Conservation (phyloP, 2,797 vertebrate species). For the Philypnodon macrostomus region DNA sequence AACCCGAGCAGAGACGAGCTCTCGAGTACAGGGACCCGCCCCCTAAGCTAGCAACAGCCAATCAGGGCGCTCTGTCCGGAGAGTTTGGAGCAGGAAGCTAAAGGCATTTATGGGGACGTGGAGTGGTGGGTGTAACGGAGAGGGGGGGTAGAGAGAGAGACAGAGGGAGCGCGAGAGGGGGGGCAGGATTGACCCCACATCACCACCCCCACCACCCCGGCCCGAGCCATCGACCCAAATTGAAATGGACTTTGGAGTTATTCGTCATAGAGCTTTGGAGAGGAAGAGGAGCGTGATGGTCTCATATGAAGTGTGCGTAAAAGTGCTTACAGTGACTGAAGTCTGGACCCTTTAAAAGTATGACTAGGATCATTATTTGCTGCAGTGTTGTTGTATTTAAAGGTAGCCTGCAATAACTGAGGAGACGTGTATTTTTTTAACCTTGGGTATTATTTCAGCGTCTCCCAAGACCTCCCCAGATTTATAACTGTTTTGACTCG, state of each 20-base stretch:
- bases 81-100: conserved; percentile 64
- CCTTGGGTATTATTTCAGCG: conserved; percentile 12
- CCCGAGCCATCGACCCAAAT: conserved; percentile 55
- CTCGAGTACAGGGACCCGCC: conserved; percentile 43
- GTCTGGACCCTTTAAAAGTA: conserved; percentile 31
- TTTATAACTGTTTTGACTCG: conserved; percentile 6
- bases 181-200: conserved; percentile 50
- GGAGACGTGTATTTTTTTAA: conserved; percentile 17
- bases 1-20: conserved; percentile 63
- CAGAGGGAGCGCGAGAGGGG: background rate
- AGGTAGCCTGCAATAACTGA: background rate
- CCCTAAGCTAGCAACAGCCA: conserved; percentile 59
- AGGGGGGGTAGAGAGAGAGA: background rate
- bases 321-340: conserved; percentile 43
- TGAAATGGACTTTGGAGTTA: conserved; percentile 67
- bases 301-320: conserved; percentile 32
- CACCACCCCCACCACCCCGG: conserved; percentile 16
- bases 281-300: conserved; percentile 13
- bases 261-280: conserved; percentile 47
- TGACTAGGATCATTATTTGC: conserved; percentile 14
- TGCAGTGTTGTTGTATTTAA: conserved; percentile 5
- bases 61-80: conserved; percentile 67
- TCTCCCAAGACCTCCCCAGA: conserved; percentile 8
- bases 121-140: conserved; percentile 26
- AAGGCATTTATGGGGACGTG: conserved; percentile 65